phyloP scores from a whole-genome alignment of 1,140 invertebrate genomes.

The Drosophila malerkotliana region DNA sequence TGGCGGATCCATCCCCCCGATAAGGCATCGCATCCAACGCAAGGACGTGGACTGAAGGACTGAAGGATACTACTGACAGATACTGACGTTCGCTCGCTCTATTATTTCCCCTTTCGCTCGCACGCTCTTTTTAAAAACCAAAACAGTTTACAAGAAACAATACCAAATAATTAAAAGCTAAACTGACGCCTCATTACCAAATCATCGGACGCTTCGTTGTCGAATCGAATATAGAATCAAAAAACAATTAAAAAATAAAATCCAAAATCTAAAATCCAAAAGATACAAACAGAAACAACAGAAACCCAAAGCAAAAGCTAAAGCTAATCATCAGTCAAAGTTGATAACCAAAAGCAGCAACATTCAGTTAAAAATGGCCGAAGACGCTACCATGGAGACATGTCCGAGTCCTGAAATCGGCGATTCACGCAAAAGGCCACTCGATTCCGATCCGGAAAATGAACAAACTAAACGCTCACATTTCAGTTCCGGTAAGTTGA shows the following conservation, averaged over 20 bases:
- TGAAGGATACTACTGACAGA: conserved; percentile 35
- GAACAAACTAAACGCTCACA: conserved; percentile 93
- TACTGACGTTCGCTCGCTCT: conserved; percentile 37
- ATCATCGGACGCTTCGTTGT: conserved; percentile 39
- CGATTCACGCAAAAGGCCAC: conserved; percentile 92
- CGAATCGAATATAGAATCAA: conserved; percentile 18
- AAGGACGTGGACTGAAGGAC: conserved; percentile 16
- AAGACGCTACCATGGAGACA: conserved; percentile 90
- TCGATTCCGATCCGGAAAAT: conserved; percentile 92
- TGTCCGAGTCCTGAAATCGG: conserved; percentile 90
- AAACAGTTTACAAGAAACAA: conserved; percentile 28
- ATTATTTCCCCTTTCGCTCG: conserved; percentile 13
- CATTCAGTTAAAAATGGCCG: conserved; percentile 85
- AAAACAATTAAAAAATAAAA: conserved; percentile 5
- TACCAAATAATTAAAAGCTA: conserved; percentile 46
- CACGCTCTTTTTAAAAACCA: conserved; percentile 22
- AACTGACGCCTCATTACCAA: conserved; percentile 61
- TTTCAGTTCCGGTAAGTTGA: conserved; percentile 91
- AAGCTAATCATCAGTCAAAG: conserved; percentile 48
- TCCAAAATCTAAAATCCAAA: conserved; percentile 29
- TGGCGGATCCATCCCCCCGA: conserved; percentile 44
- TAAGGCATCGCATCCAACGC: conserved; percentile 36
- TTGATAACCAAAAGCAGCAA: conserved; percentile 69
- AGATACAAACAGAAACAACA: conserved; percentile 12
- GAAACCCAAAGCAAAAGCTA: conserved; percentile 21